Evolutionary conservation across 2,888 invertebrate genomes (phyloP), one percentile per base, ranked within the genome.

Genomic region (Mamestra brassicae): DNA sequence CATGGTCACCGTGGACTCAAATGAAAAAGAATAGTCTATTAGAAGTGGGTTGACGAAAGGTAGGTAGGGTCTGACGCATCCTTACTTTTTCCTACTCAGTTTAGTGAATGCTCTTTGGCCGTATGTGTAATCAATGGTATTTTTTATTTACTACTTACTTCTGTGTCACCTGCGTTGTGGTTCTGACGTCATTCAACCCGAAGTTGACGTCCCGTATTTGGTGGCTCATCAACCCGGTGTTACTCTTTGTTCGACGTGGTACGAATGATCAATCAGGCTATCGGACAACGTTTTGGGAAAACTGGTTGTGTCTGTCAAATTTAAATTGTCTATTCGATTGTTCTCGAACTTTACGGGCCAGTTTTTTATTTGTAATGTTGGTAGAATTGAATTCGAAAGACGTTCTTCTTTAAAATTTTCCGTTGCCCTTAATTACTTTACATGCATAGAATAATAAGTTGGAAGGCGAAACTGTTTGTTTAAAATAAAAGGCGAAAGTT

Each of bases 151-250:
- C 52, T 11, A 62, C 61, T 52, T 50, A 47, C 55, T 63, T 54
- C n/a, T 72, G 42, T 47, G 60, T 64, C 45, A 77, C 54, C 10
- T 66, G 58, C 11, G 4, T 55, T 69, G 60, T 71, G 76, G 74
- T 26, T 52, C 47, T 80, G 72, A 78, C 66, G 72, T 85, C 70
- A 74, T 47, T 3, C 62, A 47, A 76, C 80, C 65, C 54, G 80
- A 81, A 57, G 36, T 76, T 80, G 74, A 57, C 73, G 87, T 74
- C 78, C 87, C 86, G 87, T 88, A 88, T 90, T 88, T 84, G 86
- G 87, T 74, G 72, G 68, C 71, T 83, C 81, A 76, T 79, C 78
- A 79, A 65, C 57, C 36, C 10, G 13, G 13, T 36, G 50, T 4
- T 47, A 70, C 69, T 71, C 67, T 81, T 78, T 78, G 61, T 60